Percentiles rank a stretch among this genome's conserved stretches.
These are phyloP conservation scores for Alectura lathami DNA, from an alignment of 2,113 vertebrate species.

Conservation along the genomic window DNA sequence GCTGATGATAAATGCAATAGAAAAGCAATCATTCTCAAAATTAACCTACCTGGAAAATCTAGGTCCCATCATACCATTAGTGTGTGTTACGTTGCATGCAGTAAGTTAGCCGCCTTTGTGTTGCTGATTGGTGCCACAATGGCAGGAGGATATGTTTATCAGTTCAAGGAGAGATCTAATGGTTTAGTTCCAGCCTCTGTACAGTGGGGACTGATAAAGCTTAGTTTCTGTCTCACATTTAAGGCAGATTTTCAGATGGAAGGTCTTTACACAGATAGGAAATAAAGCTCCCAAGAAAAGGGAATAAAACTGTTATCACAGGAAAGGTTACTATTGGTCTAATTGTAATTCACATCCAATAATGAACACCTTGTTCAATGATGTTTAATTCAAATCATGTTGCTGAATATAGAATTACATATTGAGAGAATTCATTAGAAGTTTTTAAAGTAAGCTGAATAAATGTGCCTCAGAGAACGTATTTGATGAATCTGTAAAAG, in stretches of 20 bases:
- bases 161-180: conserved; percentile 39
- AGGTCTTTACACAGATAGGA: conserved; percentile 49
- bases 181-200: conserved; percentile 22
- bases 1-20: not conserved
- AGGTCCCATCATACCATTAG: not conserved
- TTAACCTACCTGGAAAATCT: conserved; percentile 29
- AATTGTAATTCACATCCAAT: conserved; percentile 76
- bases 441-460: conserved; percentile 77
- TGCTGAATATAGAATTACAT: conserved; percentile 73
- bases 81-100: not conserved
- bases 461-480: conserved; percentile 77
- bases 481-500: conserved; percentile 75
- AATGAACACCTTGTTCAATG: conserved; percentile 77
- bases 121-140: not conserved
- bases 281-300: conserved; percentile 59
- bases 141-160: not conserved
- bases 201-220: not conserved
- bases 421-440: conserved; percentile 78
- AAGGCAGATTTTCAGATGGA: conserved; percentile 34
- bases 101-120: not conserved
- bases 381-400: conserved; percentile 78
- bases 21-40: not conserved
- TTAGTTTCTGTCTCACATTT: conserved; percentile 61
- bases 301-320: conserved; percentile 15
- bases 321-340: conserved; percentile 67